Base-by-base conservation (phyloP, 2,888 invertebrate species). In the Pseudanteris insignis region DNA sequence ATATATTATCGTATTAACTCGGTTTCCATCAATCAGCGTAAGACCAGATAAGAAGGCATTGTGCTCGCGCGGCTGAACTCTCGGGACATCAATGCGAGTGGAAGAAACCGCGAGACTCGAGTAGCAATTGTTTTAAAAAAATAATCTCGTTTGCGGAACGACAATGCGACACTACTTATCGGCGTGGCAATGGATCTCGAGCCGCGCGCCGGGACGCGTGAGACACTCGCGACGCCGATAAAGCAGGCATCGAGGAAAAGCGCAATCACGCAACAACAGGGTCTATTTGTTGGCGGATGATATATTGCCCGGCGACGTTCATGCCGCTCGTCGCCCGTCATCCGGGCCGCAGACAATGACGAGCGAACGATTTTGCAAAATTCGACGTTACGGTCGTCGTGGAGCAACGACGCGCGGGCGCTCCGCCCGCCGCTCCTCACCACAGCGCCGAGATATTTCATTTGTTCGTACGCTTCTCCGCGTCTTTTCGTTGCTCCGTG, bases 181-280 rank as follows among this genome's bases (percentile, higher is more conserved):
- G 30, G 24, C 21, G 30, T 15, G 32, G 11, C 10, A 38, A 44
- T 44, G 32, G 38, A 15, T 29, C 25, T 6, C 11, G 34, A 12
- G 15, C 12, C 36, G 51, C 50, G 50, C 14, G 30, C 36, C 12
- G 25, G 33, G 34, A 32, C 11, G 46, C 28, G 50, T 13, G 21
- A 32, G 28, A 30, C 9, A 34, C 28, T 36, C 36, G 40, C 36
- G 53, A 53, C 40, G 47, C 34, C 57, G 64, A 61, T 54, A 58
- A 48, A 55, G 57, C 59, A 46, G 59, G 48, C 65, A 69, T 73
- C 63, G 68, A 73, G 73, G 71, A 73, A 72, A 69, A 67, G 70
- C 70, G 70, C 72, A 72, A 73, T 73, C 72, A 70, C 64, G 69
- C 65, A 69, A 66, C 68, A 65, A 66, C 3, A 66, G 61, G 63